Conservation (phyloP, 2,113 vertebrate species). For the Anarrhichthys ocellatus region DNA sequence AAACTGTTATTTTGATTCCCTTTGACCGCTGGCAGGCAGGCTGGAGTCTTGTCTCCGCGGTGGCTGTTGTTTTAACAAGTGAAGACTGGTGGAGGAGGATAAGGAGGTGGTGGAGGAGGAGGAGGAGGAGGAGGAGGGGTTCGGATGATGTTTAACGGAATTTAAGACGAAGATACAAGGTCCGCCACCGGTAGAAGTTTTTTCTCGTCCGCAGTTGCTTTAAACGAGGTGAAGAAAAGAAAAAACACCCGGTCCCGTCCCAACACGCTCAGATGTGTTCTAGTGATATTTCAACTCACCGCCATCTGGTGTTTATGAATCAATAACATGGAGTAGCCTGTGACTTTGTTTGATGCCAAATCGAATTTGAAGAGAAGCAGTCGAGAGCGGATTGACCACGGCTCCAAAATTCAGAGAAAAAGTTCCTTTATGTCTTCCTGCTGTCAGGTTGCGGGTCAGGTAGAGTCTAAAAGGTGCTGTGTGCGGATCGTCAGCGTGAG, state of each 20-base stretch:
- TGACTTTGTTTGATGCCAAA: constrained; percentile 35
- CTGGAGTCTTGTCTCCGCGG: constrained; percentile 41
- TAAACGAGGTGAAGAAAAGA: background rate
- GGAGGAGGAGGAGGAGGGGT: background rate
- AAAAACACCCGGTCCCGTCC: constrained; percentile 41
- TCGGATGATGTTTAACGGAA: constrained; percentile 23
- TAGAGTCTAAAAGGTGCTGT: constrained; percentile 36
- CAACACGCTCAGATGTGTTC: constrained; percentile 25
- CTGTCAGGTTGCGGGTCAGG: constrained; percentile 56
- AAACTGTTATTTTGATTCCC: constrained; percentile 54
- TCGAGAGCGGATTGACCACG: background rate
- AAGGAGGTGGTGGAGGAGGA: background rate
- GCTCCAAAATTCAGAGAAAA: background rate
- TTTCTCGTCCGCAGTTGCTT: constrained; percentile 10
- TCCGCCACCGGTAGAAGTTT: constrained; percentile 48
- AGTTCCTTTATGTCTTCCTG: constrained; percentile 52
- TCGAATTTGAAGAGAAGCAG: background rate
- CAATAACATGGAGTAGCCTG: background rate
- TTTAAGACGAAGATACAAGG: constrained; percentile 16
- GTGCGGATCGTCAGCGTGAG: constrained; percentile 36
- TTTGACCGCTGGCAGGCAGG: constrained; percentile 32
- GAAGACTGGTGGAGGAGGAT: constrained; percentile 27
- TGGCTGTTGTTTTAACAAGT: constrained; percentile 43
- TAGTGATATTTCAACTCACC: constrained; percentile 47
- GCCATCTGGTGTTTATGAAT: constrained; percentile 52